A percentile compares a stretch with the other conserved stretches of the same genome.
Conservation (phyloP, 1,140 invertebrate genomes). For the Heliconius congener region DNA sequence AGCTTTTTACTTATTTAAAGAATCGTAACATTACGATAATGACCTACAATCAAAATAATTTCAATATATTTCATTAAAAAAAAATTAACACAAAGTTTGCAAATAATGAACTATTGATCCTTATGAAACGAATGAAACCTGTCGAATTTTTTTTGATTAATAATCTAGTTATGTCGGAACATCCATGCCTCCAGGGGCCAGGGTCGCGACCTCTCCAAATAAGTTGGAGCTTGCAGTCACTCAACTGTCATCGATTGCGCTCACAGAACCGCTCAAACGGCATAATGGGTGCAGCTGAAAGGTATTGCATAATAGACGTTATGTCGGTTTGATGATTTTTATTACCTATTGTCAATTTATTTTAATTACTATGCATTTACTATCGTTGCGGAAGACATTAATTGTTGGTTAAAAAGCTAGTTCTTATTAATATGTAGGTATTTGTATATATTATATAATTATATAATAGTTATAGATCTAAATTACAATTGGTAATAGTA, state of each 20-base stretch:
- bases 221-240: constrained; percentile 28
- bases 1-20: too few relatives aligned
- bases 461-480: not conserved
- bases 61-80: not conserved
- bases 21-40: not conserved
- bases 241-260: constrained; percentile 33
- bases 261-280: constrained; percentile 21
- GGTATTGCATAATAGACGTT: constrained; percentile 22
- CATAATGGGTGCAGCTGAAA: constrained; percentile 22
- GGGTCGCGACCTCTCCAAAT: constrained; percentile 35
- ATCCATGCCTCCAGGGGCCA: constrained; percentile 13
- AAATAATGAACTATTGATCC: constrained; percentile 11
- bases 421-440: not conserved
- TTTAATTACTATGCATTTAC: constrained; percentile 22
- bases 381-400: constrained; percentile 17
- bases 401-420: not conserved
- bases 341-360: constrained; percentile 21
- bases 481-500: not conserved
- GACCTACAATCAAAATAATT: not conserved
- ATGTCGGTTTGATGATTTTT: constrained; percentile 19
- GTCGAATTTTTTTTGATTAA: not conserved
- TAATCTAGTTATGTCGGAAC: constrained; percentile 4
- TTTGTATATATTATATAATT: not conserved
- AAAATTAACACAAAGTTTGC: not conserved
- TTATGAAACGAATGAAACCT: not conserved